Evolutionary conservation across 2,797 vertebrate species (phyloP), one percentile per base, ranked within the genome.

Genomic region (Petrocephalus schoutedeni): DNA sequence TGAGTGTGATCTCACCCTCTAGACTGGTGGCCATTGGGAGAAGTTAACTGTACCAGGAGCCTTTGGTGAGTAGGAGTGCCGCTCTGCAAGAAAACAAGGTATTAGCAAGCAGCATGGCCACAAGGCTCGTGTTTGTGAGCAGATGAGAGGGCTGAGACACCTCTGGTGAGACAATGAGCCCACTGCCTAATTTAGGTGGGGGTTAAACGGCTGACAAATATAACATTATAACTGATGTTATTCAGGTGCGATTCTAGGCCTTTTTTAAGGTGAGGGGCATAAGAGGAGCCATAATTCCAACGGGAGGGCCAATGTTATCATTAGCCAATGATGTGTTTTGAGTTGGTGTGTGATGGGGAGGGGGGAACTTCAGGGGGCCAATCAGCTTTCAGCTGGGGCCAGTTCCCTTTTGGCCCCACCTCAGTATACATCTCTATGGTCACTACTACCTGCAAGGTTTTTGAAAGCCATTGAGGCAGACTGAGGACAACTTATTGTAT

Each of bases 1-100:
- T 94, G 93, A 95, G 93, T 87, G 53, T 85, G 21, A 28, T 21
- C 49, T 85, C 82, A 32, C 82, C 49, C 49, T 56, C 88, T 86
- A n/a, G 71, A 58, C 21, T 58, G 89, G 7, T 71, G 88, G 88
- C 91, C 89, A 56, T 36, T 87, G 57, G 90, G 91, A 93, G 93
- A 93, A 93, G 93, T 93, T 16, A 45, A 45, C 36, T 7, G 32
- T 16, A 14, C 3, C 5, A 3, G 14, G 4, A 19, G 36, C 67
- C 67, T 41, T 36, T 2, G 12, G 4, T 74, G 67, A 36, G 12
- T n/a, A n/a, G 36, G 71, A n/a, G 14, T 9, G 14, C 0, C 5
- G 1, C 36, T 77, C 36, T 77, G 41, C 32, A 45, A 8, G 16
- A 77, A 77, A 77, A 19, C 67, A 41, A 74, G 14, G 19, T 32